A percentile compares a stretch with the other conserved stretches of the same genome.
These are phyloP conservation scores for Sciurus niger DNA, from an alignment of 2,113 vertebrate species.

Conservation along the genomic window DNA sequence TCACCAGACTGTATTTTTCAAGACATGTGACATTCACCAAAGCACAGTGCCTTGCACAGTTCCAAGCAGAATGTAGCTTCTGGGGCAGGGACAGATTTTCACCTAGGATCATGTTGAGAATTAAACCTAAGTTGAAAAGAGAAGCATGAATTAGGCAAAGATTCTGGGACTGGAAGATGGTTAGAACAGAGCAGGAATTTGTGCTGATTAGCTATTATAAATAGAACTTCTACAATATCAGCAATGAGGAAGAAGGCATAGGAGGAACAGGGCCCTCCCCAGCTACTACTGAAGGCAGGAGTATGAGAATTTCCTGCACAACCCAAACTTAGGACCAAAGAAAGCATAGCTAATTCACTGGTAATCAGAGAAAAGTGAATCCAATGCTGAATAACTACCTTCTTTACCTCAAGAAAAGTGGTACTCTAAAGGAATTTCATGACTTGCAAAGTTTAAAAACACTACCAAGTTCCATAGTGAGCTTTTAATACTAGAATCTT, in stretches of 20 bases:
- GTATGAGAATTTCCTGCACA: fast-evolving
- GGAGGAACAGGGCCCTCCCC: fast-evolving
- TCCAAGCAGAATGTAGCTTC: not conserved
- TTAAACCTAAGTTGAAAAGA: conserved; percentile 11
- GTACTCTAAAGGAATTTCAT: not conserved
- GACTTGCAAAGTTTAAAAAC: not conserved
- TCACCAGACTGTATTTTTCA: not conserved
- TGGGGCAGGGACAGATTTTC: not conserved
- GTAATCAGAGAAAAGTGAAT: not conserved
- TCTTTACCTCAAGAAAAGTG: not conserved
- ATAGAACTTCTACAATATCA: not conserved
- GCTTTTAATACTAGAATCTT: not conserved
- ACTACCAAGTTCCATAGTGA: not conserved
- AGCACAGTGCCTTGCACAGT: not conserved
- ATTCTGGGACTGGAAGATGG: not conserved
- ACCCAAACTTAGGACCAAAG: not conserved
- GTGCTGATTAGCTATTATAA: not conserved
- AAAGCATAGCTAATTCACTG: not conserved
- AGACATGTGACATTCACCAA: not conserved
- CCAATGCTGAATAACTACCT: not conserved
- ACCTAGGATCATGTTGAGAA: not conserved
- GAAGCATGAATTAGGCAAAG: not conserved
- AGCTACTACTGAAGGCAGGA: fast-evolving
- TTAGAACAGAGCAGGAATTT: not conserved
- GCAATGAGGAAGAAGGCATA: not conserved